Percentiles rank a stretch among this genome's conserved stretches.
Conservation (phyloP, 2,888 invertebrate genomes). For the Scrobipalpa costella region DNA sequence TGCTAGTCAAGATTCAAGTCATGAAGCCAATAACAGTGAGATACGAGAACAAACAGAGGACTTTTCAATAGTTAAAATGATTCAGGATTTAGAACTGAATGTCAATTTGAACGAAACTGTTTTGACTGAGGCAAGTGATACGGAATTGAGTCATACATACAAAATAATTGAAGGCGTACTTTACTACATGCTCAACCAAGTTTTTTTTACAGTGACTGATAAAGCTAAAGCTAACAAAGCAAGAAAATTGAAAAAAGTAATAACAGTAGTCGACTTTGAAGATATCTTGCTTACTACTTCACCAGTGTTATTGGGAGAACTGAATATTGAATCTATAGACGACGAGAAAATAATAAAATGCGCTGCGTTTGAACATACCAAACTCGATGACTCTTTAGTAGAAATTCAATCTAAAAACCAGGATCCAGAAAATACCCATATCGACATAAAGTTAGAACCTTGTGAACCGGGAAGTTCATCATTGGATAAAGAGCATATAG, state of each 20-base stretch:
- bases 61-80: constrained; percentile 53
- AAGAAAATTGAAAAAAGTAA: constrained; percentile 48
- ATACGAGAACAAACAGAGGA: background rate
- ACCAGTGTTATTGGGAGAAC: constrained; percentile 43
- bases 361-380: background rate
- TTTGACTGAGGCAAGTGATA: constrained; percentile 55
- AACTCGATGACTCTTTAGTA: background rate
- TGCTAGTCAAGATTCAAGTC: background rate
- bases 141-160: constrained; percentile 42
- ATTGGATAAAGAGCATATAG: no score
- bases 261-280: constrained; percentile 67
- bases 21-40: background rate
- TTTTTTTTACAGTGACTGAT: constrained; percentile 46
- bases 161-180: constrained; percentile 64
- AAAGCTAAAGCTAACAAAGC: constrained; percentile 43
- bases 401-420: background rate
- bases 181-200: constrained; percentile 62
- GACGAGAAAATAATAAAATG: background rate
- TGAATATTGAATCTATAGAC: background rate
- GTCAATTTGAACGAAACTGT: constrained; percentile 51
- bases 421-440: background rate
- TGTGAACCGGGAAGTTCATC: background rate
- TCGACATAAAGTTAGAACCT: background rate
- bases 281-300: constrained; percentile 65
- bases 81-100: constrained; percentile 56